Evolutionary conservation across 1,140 invertebrate genomes (phyloP).

Genomic region (Drosophila micromelanica): DNA sequence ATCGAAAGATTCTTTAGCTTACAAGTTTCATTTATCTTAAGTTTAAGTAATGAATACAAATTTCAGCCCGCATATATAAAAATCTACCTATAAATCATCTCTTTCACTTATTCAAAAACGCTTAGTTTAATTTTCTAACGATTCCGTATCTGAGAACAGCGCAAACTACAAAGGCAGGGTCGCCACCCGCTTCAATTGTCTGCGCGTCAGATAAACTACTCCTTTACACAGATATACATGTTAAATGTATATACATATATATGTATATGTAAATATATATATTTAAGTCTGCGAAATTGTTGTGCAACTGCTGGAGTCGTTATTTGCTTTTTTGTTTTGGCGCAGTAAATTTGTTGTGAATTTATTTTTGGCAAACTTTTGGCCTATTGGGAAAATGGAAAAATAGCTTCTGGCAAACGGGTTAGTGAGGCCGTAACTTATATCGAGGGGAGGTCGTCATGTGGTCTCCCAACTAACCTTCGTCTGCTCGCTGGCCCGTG

Average conservation of each 20-base stretch:
- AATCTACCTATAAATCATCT: no score
- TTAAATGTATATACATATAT: neutral
- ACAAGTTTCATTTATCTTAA: no score
- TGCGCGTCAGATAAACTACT: constrained; percentile 24
- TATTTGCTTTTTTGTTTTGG: constrained; percentile 38
- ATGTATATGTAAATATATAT: neutral
- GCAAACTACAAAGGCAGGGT: neutral
- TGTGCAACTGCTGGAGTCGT: constrained; percentile 48
- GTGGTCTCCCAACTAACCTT: constrained; percentile 41
- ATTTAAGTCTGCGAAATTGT: constrained; percentile 23
- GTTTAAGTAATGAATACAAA: no score
- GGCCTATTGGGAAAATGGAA: constrained; percentile 43
- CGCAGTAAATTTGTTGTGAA: constrained; percentile 49
- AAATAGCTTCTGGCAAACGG: constrained; percentile 29
- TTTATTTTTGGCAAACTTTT: constrained; percentile 58
- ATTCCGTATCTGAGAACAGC: neutral
- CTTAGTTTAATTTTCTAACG: neutral
- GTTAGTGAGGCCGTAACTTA: constrained; percentile 40
- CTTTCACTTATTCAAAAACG: no score
- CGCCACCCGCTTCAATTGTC: constrained; percentile 35
- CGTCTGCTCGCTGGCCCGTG: constrained; percentile 34
- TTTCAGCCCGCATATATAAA: no score
- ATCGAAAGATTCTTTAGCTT: no score
- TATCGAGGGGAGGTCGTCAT: constrained; percentile 17
- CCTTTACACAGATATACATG: neutral